Evolutionary conservation across 2,797 vertebrate genomes (phyloP).

Genomic region (Hyperoplus immaculatus): DNA sequence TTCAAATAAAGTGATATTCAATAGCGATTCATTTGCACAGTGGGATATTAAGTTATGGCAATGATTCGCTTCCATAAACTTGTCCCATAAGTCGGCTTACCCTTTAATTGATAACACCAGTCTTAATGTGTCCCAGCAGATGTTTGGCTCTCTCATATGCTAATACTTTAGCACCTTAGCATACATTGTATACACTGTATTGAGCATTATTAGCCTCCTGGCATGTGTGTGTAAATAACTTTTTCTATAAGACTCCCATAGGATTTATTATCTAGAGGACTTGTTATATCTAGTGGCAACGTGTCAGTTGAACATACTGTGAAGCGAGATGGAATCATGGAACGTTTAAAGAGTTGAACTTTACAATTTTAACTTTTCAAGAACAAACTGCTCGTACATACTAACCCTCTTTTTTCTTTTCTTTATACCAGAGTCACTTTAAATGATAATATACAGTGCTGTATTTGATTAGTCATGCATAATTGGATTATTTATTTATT

Average conservation of each 20-base stretch:
- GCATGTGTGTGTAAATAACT: slow-evolving; percentile 4
- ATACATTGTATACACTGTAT: not conserved
- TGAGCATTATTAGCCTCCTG: not conserved
- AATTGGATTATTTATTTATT: not conserved
- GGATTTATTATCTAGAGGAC: not conserved
- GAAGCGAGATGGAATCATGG: not conserved
- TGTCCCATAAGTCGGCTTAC: slow-evolving; percentile 41
- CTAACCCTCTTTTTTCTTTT: not conserved
- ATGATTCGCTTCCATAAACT: slow-evolving; percentile 12
- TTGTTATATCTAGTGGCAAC: not conserved
- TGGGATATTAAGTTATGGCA: not conserved
- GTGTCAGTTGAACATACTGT: not conserved
- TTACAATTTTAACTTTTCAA: not conserved
- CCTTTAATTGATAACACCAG: slow-evolving; percentile 40
- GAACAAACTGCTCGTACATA: slow-evolving; percentile 6
- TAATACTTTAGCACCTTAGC: not conserved
- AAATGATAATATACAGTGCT: slow-evolving; percentile 4
- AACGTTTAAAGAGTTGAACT: not conserved
- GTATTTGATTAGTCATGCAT: not conserved
- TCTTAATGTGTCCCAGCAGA: not conserved
- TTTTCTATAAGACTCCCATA: not conserved
- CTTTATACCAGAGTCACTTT: not conserved
- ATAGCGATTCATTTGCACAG: not conserved
- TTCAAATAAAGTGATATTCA: not conserved
- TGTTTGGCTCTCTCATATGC: not conserved